Evolutionary conservation across 2,888 invertebrate species (phyloP).

Genomic region (Stenoptilia bipunctidactyla): DNA sequence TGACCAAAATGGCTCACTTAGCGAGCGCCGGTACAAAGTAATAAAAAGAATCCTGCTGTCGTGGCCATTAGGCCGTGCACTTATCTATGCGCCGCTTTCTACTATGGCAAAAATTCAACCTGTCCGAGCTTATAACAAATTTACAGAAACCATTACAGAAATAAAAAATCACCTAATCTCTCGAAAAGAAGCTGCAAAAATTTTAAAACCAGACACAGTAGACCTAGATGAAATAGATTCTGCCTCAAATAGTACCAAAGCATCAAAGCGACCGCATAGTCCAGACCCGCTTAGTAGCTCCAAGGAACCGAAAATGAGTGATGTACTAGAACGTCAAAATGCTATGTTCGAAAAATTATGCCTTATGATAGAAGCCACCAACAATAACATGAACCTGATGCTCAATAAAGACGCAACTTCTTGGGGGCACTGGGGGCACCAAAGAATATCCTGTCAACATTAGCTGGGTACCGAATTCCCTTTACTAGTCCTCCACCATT

Average conservation of each 20-base stretch:
- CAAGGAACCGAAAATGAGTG: background rate
- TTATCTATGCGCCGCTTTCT: constrained; percentile 1
- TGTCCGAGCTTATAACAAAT: background rate
- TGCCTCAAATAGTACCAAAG: background rate
- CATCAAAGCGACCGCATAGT: background rate
- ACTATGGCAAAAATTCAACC: constrained; percentile 3
- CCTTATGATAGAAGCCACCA: background rate
- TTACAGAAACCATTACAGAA: background rate
- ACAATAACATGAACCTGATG: background rate
- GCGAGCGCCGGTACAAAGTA: constrained; percentile 1
- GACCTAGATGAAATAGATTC: background rate
- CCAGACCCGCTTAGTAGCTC: background rate
- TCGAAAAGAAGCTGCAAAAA: background rate
- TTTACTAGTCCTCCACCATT: constrained; percentile 5
- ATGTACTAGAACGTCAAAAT: background rate
- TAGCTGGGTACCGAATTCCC: constrained; percentile 4
- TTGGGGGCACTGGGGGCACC: constrained; percentile 1
- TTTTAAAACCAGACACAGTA: background rate
- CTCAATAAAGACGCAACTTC: background rate
- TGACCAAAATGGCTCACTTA: constrained; percentile 12
- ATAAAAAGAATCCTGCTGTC: constrained; percentile 1
- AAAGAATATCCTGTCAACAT: background rate
- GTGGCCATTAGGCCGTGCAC: constrained; percentile 3
- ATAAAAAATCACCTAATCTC: constrained; percentile 1
- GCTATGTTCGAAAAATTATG: background rate